phyloP scores from a whole-genome alignment of 2,888 invertebrate species.

The Eurytoma adleriae region DNA sequence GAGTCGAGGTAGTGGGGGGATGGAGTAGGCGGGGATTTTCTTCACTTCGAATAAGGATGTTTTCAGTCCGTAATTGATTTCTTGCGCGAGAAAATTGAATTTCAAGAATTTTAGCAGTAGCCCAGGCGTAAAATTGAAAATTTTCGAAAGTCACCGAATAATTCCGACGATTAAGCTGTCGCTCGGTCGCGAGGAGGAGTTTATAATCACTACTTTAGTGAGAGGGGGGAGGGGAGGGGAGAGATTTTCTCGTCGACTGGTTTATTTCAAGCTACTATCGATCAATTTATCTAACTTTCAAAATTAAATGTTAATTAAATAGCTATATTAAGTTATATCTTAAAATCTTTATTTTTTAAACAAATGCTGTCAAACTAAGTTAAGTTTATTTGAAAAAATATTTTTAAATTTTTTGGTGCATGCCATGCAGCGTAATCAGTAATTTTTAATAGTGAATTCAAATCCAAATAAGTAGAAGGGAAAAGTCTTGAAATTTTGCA shows the following conservation, averaged over 20 bases:
- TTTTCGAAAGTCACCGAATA: slow-evolving; percentile 27
- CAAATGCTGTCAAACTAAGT: too few species aligned
- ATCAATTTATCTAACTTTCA: neutral
- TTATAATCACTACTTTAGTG: slow-evolving; percentile 23
- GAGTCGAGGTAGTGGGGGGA: slow-evolving; percentile 13
- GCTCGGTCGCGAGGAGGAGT: neutral
- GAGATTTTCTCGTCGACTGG: too few species aligned
- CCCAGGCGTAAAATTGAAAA: slow-evolving; percentile 45
- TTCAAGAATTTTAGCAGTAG: slow-evolving; percentile 42
- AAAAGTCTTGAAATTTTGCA: too few species aligned
- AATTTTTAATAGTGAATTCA: too few species aligned
- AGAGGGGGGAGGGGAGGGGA: too few species aligned
- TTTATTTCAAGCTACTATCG: slow-evolving; percentile 2
- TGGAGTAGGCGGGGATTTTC: slow-evolving; percentile 12
- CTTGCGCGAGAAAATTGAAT: slow-evolving; percentile 47
- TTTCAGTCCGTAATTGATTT: slow-evolving; percentile 50
- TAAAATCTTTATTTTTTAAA: too few species aligned
- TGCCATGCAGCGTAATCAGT: neutral
- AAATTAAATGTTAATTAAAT: too few species aligned
- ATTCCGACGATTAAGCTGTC: slow-evolving; percentile 25
- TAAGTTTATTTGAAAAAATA: neutral
- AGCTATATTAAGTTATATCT: too few species aligned
- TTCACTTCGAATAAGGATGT: slow-evolving; percentile 28
- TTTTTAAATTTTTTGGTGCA: neutral
- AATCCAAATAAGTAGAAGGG: too few species aligned